Base-by-base conservation (phyloP, 2,113 vertebrate species). In the Pollachius pollachius region DNA sequence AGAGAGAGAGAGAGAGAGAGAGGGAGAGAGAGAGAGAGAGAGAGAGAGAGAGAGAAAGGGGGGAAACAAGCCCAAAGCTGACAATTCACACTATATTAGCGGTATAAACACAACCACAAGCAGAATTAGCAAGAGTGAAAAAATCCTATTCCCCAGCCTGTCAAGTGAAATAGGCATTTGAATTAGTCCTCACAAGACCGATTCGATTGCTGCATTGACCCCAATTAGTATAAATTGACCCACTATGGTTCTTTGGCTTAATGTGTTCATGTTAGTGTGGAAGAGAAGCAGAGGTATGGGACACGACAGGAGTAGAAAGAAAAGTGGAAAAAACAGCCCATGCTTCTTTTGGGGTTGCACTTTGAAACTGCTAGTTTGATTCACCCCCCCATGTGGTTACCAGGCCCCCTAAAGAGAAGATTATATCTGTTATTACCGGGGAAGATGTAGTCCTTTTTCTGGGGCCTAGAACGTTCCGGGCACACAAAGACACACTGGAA, bases 201-300 rank as follows among this genome's bases (percentile, higher is more conserved):
- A 79, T 85, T 81, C 59, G 72, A 79, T 84, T 84, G 15, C 67
- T 73, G 65, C 69, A 63, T 80, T 79, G 83, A 87, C 87, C 87
- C 73, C 82, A 88, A 88, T 89, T 89, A 87, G 85, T 34, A 41
- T 58, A 64, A 74, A 76, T 6, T 80, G 79, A 88, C 78, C 80
- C 75, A 0, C 5, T 18, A 48, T 8, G 54, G 66, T 18, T 64
- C 64, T 77, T 67, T 23, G 41, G 84, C 66, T 75, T 63, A 80
- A 68, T 75, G 69, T 68, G 62, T 72, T 16, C 1, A 41, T 15
- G n/a, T 9, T 13, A 27, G 41, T n/a, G 64, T 0, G 19, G 30
- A 58, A 18, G 56, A 25, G 52, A 68, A 6, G 65, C 4, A 34
- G 15, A 34, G 61, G 41, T 48, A 48, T 12, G 41, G 41, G 12